Conservation (phyloP, 2,888 invertebrate species). For the Lottia gigantea region DNA sequence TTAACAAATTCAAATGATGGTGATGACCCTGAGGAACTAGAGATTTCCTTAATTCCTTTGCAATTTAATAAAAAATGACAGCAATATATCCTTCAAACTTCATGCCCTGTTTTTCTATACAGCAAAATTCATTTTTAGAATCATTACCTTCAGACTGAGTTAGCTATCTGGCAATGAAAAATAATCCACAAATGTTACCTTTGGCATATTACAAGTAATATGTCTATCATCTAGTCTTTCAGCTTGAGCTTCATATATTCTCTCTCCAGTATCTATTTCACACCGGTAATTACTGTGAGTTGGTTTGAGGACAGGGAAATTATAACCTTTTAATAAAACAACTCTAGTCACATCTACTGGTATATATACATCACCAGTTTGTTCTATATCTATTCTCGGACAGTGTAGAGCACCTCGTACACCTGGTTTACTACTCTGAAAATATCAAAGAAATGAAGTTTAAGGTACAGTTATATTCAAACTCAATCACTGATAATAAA, state of each 20-base stretch:
- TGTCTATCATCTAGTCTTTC: slow-evolving; percentile 29
- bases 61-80: neutral
- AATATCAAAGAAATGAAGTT: neutral
- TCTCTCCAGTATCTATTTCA: slow-evolving; percentile 26
- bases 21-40: too few relatives aligned
- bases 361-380: slow-evolving; percentile 46
- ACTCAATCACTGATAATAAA: neutral
- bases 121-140: too few relatives aligned
- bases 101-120: neutral
- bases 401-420: slow-evolving; percentile 49
- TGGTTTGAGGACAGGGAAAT: slow-evolving; percentile 44
- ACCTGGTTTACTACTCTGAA: slow-evolving; percentile 37
- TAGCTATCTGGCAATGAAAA: too few relatives aligned
- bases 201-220: slow-evolving; percentile 33
- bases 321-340: slow-evolving; percentile 47
- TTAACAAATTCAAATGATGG: too few relatives aligned
- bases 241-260: slow-evolving; percentile 21
- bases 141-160: too few relatives aligned
- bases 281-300: slow-evolving; percentile 23
- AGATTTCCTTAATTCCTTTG: too few relatives aligned
- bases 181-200: slow-evolving; percentile 17
- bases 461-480: too few relatives aligned
- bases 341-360: slow-evolving; percentile 46
- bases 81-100: neutral
- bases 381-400: slow-evolving; percentile 45